A percentile compares a stretch with the other conserved stretches of the same genome.
phyloP scores from a whole-genome alignment of 2,888 invertebrate species.

The Pardosa pseudoannulata region DNA sequence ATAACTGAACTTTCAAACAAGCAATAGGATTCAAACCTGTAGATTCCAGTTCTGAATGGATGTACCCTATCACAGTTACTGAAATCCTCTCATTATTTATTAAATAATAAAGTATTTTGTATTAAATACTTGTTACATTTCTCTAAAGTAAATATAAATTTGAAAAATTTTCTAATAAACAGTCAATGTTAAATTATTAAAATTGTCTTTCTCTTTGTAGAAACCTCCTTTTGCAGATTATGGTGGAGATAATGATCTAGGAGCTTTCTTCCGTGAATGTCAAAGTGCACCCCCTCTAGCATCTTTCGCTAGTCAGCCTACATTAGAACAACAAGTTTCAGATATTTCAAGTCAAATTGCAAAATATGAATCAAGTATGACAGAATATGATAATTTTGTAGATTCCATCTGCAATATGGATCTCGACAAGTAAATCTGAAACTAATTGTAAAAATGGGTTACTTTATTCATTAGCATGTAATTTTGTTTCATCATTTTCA shows the following conservation, averaged over 20 bases:
- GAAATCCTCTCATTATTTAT: too few species aligned
- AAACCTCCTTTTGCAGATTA: conserved; percentile 88
- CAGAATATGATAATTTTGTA: conserved; percentile 87
- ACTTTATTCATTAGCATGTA: too few species aligned
- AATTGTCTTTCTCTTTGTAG: conserved; percentile 79
- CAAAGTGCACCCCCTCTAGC: conserved; percentile 83
- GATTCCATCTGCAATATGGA: conserved; percentile 80
- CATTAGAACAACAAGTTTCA: conserved; percentile 78
- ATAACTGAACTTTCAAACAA: too few species aligned
- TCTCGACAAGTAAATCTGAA: conserved; percentile 24
- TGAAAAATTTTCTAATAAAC: background rate
- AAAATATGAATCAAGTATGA: conserved; percentile 85
- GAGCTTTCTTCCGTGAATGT: conserved; percentile 88
- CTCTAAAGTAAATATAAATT: background rate
- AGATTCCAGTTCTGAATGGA: too few species aligned
- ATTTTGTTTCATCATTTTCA: too few species aligned
- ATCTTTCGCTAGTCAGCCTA: conserved; percentile 79
- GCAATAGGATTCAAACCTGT: too few species aligned
- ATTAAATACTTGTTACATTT: too few species aligned
- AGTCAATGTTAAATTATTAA: background rate
- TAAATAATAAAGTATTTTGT: too few species aligned
- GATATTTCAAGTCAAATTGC: conserved; percentile 85
- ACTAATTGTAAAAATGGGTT: background rate
- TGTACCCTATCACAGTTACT: too few species aligned
- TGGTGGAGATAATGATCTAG: conserved; percentile 84